Conservation (phyloP, 2,113 vertebrate species). For the Plestiodon gilberti region DNA sequence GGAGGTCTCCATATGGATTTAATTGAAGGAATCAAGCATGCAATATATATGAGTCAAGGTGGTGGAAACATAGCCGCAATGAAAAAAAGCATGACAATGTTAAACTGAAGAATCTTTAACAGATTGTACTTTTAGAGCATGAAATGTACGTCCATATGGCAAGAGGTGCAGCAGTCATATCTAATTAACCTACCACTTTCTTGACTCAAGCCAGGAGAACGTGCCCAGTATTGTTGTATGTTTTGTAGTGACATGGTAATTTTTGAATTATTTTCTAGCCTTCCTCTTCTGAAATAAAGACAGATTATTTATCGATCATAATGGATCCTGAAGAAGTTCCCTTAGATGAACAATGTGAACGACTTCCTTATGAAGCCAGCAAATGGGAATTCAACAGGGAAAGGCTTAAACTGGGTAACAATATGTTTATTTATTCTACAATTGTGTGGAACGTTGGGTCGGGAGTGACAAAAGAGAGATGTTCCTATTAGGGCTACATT, state of each 20-base stretch:
- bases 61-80: neutral
- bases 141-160: fast-evolving
- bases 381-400: constrained; percentile 96
- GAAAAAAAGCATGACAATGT: neutral
- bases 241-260: constrained; percentile 43
- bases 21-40: constrained; percentile 23
- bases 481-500: neutral
- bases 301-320: constrained; percentile 91
- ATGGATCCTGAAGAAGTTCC: constrained; percentile 88
- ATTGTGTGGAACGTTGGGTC: fast-evolving
- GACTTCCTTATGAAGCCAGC: constrained; percentile 89
- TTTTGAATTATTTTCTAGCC: constrained; percentile 77
- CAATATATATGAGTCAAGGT: neutral
- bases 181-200: neutral
- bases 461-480: neutral
- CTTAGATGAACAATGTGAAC: constrained; percentile 86
- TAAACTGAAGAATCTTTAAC: neutral
- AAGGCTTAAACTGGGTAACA: constrained; percentile 89
- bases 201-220: constrained; percentile 7
- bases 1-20: constrained; percentile 41
- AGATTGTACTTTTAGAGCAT: neutral
- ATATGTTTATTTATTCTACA: neutral
- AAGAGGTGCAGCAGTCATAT: neutral
- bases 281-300: constrained; percentile 76
- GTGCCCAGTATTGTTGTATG: neutral